Evolutionary conservation across 2,888 invertebrate species (phyloP).

Genomic region (Entomobrya multifasciata): DNA sequence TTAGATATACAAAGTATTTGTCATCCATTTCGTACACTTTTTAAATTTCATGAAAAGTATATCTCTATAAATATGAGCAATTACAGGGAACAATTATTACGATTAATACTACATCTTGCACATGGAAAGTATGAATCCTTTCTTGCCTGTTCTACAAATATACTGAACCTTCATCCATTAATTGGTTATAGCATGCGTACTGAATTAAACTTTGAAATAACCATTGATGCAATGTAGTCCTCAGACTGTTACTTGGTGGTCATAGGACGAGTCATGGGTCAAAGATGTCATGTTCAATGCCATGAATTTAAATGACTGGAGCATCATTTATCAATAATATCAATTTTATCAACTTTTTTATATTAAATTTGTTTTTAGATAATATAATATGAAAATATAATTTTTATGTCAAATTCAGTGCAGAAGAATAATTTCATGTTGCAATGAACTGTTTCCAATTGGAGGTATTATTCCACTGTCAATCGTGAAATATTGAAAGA

Average conservation of each 20-base stretch:
- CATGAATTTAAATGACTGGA: constrained; percentile 98
- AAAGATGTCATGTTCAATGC: constrained; percentile 97
- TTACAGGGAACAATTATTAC: too few species aligned
- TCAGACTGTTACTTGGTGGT: constrained; percentile 87
- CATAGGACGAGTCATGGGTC: constrained; percentile 97
- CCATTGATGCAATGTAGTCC: too few species aligned
- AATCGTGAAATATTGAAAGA: constrained; percentile 92
- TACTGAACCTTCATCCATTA: too few species aligned
- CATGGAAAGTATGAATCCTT: too few species aligned
- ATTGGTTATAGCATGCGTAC: too few species aligned
- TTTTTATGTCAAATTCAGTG: constrained; percentile 84
- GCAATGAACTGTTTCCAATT: constrained; percentile 97
- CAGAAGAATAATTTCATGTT: constrained; percentile 92
- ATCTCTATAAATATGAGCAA: too few species aligned
- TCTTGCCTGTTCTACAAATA: too few species aligned
- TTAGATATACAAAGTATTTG: too few species aligned
- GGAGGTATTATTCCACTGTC: constrained; percentile 84
- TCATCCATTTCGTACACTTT: too few species aligned
- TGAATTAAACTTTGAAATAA: too few species aligned
- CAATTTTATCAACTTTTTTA: constrained; percentile 88
- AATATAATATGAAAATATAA: not conserved
- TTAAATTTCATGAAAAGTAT: too few species aligned
- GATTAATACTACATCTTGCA: too few species aligned
- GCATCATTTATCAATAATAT: constrained; percentile 98
- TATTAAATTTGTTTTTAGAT: not conserved